Base-by-base conservation (phyloP, 2,888 invertebrate species). In the Neoascia interrupta region DNA sequence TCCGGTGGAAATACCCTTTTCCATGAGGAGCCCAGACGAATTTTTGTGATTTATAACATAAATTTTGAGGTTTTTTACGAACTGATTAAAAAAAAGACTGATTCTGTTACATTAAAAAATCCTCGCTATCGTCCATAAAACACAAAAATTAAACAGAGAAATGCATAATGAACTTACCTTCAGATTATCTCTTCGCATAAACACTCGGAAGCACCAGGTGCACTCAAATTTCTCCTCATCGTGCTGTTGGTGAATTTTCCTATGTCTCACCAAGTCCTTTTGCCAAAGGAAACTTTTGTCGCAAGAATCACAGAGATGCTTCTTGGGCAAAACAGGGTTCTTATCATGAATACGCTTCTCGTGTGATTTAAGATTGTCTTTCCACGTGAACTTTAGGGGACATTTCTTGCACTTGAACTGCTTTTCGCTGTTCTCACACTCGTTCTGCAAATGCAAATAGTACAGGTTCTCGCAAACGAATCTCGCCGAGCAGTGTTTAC, bases 281-380 rank as follows among this genome's bases (percentile, higher is more conserved):
- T 85, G 85, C 84, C 75, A 81, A 37, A 58, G 81, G 10, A 76
- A 69, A 41, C 90, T 90, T 85, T 92, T 92, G 31, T 91, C 91
- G 82, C 94, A 94, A 4, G 91, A 90, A 28, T 90, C 90, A 84
- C 93, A 94, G 45, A 91, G 49, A 26, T 72, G 21, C 31, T 68
- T 79, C 51, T 73, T 66, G 11, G 63, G 34, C 31, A 45, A 11
- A 8, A 41, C 31, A 26, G 61, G 72, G 21, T 68, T 54, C 26
- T 72, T 66, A 19, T 79, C 69, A 39, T 84, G 84, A 60, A 75
- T 82, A 1, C 54, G 45, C 18, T 39, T 63, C 53, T 83, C 83
- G 69, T 88, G 88, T 18, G 82, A 66, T 56, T 85, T 85, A 0
- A 87, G 81, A 70, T 88, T 88, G 5, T 85, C 84, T 10, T 85